Percentiles rank a stretch among this genome's conserved stretches.
phyloP scores from a whole-genome alignment of 2,113 vertebrate genomes.

The Myotis brandtii region DNA sequence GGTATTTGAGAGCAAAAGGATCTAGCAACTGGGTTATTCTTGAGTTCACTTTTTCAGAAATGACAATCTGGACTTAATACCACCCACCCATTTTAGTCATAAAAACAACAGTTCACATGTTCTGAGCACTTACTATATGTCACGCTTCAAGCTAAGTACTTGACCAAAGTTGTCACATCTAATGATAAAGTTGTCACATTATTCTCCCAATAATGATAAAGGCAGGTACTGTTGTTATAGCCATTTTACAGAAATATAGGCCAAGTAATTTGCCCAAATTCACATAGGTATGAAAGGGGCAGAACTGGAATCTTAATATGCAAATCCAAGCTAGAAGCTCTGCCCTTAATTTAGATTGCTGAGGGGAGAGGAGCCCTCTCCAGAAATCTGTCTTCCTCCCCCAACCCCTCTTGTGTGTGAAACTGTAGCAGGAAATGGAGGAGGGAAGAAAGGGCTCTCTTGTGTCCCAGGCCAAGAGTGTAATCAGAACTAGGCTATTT shows the following conservation, averaged over 20 bases:
- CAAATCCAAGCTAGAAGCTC: background rate
- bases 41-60: background rate
- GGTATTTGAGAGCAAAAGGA: background rate
- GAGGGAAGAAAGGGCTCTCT: background rate
- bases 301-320: background rate
- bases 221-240: background rate
- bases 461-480: background rate
- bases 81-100: background rate
- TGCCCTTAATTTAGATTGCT: background rate
- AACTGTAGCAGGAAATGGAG: background rate
- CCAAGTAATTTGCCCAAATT: background rate
- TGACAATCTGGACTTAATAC: background rate
- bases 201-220: background rate
- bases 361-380: background rate
- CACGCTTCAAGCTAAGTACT: background rate
- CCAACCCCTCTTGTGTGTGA: background rate
- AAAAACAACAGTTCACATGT: conserved; percentile 16
- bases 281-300: background rate
- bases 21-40: background rate
- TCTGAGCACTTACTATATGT: background rate
- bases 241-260: conserved; percentile 24
- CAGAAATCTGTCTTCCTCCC: background rate
- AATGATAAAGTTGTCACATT: background rate
- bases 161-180: background rate
- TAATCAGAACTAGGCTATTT: background rate